These are phyloP conservation scores for Muscicapa adusta DNA, from an alignment of 2,113 vertebrate species.

Conservation along the genomic window DNA sequence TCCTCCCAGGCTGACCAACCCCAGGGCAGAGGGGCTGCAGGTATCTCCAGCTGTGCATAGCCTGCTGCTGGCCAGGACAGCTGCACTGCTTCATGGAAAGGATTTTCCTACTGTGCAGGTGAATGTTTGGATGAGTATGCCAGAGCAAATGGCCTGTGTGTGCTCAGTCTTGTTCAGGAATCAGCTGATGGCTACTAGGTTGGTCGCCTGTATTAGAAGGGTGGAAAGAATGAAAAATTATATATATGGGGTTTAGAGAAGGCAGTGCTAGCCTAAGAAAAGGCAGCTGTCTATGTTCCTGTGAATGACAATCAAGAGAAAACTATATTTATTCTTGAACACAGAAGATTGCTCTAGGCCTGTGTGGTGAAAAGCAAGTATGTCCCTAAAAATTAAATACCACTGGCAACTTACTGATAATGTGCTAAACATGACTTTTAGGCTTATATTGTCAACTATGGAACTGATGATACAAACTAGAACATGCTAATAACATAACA, in stretches of 20 bases:
- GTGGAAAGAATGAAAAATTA: neutral
- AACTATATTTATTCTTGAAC: neutral
- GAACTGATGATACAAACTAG: slow-evolving; percentile 2
- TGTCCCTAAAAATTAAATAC: slow-evolving; percentile 23
- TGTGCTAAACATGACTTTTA: slow-evolving; percentile 12
- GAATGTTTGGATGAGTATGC: neutral
- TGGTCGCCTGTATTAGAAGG: neutral
- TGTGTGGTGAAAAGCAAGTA: neutral
- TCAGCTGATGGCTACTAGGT: neutral
- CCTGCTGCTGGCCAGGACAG: neutral
- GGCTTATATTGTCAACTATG: neutral
- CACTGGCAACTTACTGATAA: neutral
- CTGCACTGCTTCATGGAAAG: neutral
- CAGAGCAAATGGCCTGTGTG: neutral
- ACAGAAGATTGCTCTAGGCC: neutral
- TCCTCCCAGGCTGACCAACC: neutral
- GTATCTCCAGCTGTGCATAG: neutral
- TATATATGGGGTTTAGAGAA: neutral
- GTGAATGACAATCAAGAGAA: neutral
- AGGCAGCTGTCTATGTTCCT: neutral
- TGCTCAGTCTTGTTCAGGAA: neutral
- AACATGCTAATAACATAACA: slow-evolving; percentile 22
- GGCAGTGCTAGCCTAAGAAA: neutral
- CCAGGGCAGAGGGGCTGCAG: neutral
- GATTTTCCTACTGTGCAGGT: neutral